phyloP scores from a whole-genome alignment of 2,797 vertebrate genomes.

The Erpetoichthys calabaricus region DNA sequence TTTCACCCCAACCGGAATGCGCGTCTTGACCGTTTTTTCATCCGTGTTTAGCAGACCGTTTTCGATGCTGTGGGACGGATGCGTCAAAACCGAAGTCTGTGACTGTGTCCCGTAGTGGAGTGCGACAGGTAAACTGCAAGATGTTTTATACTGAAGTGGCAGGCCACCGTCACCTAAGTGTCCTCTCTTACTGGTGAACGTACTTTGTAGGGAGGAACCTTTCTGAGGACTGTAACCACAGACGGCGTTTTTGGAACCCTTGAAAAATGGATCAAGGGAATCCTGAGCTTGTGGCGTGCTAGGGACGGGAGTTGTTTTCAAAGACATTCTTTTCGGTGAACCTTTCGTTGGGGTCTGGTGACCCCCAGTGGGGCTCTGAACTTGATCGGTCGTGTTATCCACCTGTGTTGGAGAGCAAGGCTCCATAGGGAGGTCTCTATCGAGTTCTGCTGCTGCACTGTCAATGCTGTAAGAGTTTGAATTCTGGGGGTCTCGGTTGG shows the following conservation, averaged over 20 bases:
- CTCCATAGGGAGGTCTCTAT: conserved; percentile 45
- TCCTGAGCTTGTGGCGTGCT: conserved; percentile 37
- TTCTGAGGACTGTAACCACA: conserved; percentile 37
- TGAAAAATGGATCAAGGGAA: conserved; percentile 38
- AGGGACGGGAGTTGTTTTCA: conserved; percentile 52
- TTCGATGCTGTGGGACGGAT: conserved; percentile 30
- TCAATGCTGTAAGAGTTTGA: conserved; percentile 48
- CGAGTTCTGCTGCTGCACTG: conserved; percentile 42
- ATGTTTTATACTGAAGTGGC: conserved; percentile 38
- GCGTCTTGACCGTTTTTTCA: conserved; percentile 59
- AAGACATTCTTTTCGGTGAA: conserved; percentile 46
- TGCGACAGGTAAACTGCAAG: conserved; percentile 31
- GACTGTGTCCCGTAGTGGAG: conserved; percentile 44
- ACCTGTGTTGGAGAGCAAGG: conserved; percentile 52
- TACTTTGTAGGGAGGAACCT: conserved; percentile 37
- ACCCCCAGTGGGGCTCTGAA: conserved; percentile 34
- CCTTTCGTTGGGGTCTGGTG: conserved; percentile 47
- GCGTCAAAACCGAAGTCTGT: conserved; percentile 29
- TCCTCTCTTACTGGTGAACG: conserved; percentile 38
- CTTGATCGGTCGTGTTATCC: conserved; percentile 43
- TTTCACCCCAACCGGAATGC: conserved; percentile 68
- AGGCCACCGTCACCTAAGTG: conserved; percentile 33
- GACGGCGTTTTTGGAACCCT: conserved; percentile 44
- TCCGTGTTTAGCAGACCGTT: conserved; percentile 29
- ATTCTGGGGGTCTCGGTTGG: conserved; percentile 47